A percentile compares a stretch with the other conserved stretches of the same genome.
These are phyloP conservation scores for Nymphalis urticae DNA, from an alignment of 2,888 invertebrate genomes.

Conservation along the genomic window DNA sequence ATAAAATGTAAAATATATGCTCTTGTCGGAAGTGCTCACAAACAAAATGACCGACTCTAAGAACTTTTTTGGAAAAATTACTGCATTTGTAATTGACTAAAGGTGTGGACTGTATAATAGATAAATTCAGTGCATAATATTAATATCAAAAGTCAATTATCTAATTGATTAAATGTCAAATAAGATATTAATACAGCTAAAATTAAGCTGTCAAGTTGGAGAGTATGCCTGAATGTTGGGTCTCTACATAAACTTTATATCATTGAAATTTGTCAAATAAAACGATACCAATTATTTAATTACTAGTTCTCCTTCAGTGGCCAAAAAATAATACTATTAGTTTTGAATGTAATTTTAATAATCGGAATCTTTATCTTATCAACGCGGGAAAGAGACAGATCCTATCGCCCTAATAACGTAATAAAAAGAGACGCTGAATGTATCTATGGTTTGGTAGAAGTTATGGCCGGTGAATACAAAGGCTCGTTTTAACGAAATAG, in stretches of 20 bases:
- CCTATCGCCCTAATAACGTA: no score
- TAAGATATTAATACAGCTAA: neutral
- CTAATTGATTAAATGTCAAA: slow-evolving; percentile 5
- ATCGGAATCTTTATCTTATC: no score
- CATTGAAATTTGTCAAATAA: no score
- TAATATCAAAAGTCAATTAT: slow-evolving; percentile 3
- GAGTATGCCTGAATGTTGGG: no score
- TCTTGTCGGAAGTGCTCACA: neutral
- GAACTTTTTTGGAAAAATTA: neutral
- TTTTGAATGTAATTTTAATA: no score
- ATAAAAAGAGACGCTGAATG: neutral
- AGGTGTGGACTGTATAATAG: neutral
- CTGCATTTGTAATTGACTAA: neutral
- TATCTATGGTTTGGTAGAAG: neutral
- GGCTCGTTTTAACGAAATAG: slow-evolving; percentile 9
- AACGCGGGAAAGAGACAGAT: no score
- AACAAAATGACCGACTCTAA: neutral
- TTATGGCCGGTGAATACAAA: neutral
- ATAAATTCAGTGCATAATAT: slow-evolving; percentile 1
- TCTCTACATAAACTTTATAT: no score
- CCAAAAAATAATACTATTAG: no score
- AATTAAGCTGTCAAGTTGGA: no score
- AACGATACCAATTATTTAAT: neutral
- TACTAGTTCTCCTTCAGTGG: no score
- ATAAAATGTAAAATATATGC: neutral